Conservation (phyloP, 2,888 invertebrate genomes). For the Epistrophe eligans region DNA sequence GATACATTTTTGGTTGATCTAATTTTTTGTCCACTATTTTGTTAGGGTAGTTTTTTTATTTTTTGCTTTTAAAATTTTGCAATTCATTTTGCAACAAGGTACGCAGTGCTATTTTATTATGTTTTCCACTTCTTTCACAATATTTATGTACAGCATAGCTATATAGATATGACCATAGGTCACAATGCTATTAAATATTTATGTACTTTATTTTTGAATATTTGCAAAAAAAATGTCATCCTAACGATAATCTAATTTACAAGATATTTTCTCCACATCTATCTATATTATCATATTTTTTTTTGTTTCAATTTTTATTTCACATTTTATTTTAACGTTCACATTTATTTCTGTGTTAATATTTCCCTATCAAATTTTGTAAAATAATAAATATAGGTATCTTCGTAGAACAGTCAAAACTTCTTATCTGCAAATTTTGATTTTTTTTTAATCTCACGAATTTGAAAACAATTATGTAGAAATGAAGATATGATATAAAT, state of each 20-base stretch:
- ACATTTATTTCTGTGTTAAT: neutral
- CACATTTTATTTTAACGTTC: neutral
- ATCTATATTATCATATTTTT: neutral
- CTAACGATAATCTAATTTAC: slow-evolving; percentile 73
- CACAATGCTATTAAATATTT: neutral
- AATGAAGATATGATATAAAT: too few species aligned
- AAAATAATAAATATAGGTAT: neutral
- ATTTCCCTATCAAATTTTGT: neutral
- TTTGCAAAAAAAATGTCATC: slow-evolving; percentile 32
- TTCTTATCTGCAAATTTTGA: neutral
- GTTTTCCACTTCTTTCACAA: neutral
- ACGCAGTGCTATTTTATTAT: slow-evolving; percentile 40
- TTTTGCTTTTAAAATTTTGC: slow-evolving; percentile 48
- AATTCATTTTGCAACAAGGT: slow-evolving; percentile 68
- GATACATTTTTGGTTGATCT: slow-evolving; percentile 67
- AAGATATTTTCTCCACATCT: slow-evolving; percentile 61
- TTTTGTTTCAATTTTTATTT: neutral
- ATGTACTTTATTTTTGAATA: neutral
- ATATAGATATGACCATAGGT: slow-evolving; percentile 29
- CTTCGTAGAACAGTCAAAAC: neutral
- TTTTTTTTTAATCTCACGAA: too few species aligned
- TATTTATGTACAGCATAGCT: slow-evolving; percentile 3
- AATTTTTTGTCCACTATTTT: slow-evolving; percentile 56
- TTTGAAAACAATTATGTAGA: too few species aligned
- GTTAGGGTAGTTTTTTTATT: slow-evolving; percentile 21